Conservation (phyloP, 2,797 vertebrate genomes). For the Scomberomorus guttatus region DNA sequence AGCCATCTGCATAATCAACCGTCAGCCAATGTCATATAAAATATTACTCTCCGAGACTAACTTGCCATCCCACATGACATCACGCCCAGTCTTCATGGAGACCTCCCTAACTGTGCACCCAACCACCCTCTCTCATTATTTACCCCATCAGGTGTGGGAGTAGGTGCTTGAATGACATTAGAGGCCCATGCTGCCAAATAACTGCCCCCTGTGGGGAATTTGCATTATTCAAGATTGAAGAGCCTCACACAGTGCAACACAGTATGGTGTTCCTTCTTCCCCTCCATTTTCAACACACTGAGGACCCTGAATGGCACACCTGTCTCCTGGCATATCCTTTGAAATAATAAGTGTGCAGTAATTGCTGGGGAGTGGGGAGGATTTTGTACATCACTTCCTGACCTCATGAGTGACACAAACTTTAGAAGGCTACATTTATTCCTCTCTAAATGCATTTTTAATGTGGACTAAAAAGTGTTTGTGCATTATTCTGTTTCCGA, state of each 20-base stretch:
- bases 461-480: slow-evolving; percentile 84
- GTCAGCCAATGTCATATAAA: slow-evolving; percentile 35
- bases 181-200: slow-evolving; percentile 81
- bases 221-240: slow-evolving; percentile 89
- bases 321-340: slow-evolving; percentile 87
- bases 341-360: slow-evolving; percentile 86
- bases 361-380: slow-evolving; percentile 83
- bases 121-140: slow-evolving; percentile 79
- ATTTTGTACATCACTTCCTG: slow-evolving; percentile 85
- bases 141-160: slow-evolving; percentile 81
- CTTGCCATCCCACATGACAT: slow-evolving; percentile 44
- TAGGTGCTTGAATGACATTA: slow-evolving; percentile 81
- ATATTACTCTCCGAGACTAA: slow-evolving; percentile 33
- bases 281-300: slow-evolving; percentile 79
- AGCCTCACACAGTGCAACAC: slow-evolving; percentile 79
- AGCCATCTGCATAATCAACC: slow-evolving; percentile 61
- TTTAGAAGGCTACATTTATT: slow-evolving; percentile 84
- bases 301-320: slow-evolving; percentile 85
- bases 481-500: slow-evolving; percentile 77
- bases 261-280: slow-evolving; percentile 79
- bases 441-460: slow-evolving; percentile 85
- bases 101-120: slow-evolving; percentile 61
- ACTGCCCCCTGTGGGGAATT: slow-evolving; percentile 85
- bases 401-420: slow-evolving; percentile 87
- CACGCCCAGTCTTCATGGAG: slow-evolving; percentile 46